Evolutionary conservation across 2,888 invertebrate species (phyloP).

Genomic region (Choristoneura rosaceana): DNA sequence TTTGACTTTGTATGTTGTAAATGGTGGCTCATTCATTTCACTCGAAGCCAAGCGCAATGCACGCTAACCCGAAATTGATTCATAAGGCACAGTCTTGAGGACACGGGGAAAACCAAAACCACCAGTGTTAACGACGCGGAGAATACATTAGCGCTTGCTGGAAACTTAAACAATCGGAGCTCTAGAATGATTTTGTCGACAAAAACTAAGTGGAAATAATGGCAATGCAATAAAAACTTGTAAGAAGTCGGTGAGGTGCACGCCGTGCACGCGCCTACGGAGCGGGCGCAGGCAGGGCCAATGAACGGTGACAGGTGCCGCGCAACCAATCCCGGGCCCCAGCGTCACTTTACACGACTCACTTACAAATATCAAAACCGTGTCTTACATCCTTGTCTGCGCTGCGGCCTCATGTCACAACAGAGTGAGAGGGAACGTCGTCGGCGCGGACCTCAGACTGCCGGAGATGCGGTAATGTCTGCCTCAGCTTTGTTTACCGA

Average conservation of each 20-base stretch:
- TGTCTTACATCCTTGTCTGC: slow-evolving; percentile 62
- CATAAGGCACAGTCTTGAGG: slow-evolving; percentile 10
- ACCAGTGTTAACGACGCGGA: neutral
- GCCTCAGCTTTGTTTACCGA: slow-evolving; percentile 62
- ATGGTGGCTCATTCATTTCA: slow-evolving; percentile 12
- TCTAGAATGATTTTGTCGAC: slow-evolving; percentile 30
- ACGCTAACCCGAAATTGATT: slow-evolving; percentile 9
- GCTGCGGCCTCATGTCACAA: slow-evolving; percentile 39
- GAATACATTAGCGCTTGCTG: slow-evolving; percentile 8
- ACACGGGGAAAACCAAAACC: slow-evolving; percentile 21
- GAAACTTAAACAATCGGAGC: slow-evolving; percentile 19
- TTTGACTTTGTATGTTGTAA: too few species aligned
- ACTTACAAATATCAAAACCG: slow-evolving; percentile 65
- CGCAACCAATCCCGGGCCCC: slow-evolving; percentile 66
- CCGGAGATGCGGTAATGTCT: slow-evolving; percentile 48
- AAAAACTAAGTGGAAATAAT: slow-evolving; percentile 52
- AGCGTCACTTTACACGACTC: slow-evolving; percentile 64
- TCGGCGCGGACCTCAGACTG: slow-evolving; percentile 48
- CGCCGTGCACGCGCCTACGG: slow-evolving; percentile 62
- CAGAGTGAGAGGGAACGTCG: slow-evolving; percentile 50
- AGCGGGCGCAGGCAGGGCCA: slow-evolving; percentile 67
- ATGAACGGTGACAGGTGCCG: slow-evolving; percentile 79
- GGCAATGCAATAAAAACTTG: slow-evolving; percentile 50
- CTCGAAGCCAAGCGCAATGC: neutral
- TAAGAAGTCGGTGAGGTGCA: slow-evolving; percentile 58